These are phyloP conservation scores for Thamnophis sirtalis DNA, from an alignment of 2,113 vertebrate genomes.

Conservation along the genomic window DNA sequence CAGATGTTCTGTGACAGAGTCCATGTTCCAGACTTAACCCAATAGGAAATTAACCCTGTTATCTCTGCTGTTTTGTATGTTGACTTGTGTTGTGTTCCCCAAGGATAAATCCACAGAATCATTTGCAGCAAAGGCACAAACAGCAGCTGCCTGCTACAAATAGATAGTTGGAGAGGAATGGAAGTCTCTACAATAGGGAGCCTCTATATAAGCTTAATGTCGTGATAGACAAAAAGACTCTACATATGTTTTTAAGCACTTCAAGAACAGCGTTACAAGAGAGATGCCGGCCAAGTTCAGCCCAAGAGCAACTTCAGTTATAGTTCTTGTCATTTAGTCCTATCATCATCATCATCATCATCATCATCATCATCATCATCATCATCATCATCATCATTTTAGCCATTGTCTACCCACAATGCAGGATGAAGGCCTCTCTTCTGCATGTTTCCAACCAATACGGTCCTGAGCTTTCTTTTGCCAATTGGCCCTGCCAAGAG, in stretches of 20 bases:
- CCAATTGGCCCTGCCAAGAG: too few relatives aligned
- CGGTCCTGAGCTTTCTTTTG: too few relatives aligned
- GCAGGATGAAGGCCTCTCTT: too few relatives aligned
- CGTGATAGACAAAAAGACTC: neutral
- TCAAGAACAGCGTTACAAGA: neutral
- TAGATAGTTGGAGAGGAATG: neutral
- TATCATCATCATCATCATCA: too few relatives aligned
- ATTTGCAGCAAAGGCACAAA: neutral
- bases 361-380: too few relatives aligned
- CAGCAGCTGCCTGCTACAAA: neutral
- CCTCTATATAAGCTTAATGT: neutral
- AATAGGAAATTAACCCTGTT: neutral
- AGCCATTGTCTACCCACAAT: too few relatives aligned
- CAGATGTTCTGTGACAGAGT: neutral
- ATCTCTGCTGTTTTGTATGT: neutral
- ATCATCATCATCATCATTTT: too few relatives aligned
- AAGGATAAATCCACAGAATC: neutral
- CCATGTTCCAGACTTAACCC: neutral
- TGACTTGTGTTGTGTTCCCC: neutral
- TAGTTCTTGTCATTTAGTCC: neutral
- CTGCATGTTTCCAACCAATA: too few relatives aligned
- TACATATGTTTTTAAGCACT: neutral
- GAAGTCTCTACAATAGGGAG: neutral
- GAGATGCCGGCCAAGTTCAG: neutral
- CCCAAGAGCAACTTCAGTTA: neutral